Conservation (phyloP, 2,797 vertebrate genomes). For the Hoplostethus mediterraneus region DNA sequence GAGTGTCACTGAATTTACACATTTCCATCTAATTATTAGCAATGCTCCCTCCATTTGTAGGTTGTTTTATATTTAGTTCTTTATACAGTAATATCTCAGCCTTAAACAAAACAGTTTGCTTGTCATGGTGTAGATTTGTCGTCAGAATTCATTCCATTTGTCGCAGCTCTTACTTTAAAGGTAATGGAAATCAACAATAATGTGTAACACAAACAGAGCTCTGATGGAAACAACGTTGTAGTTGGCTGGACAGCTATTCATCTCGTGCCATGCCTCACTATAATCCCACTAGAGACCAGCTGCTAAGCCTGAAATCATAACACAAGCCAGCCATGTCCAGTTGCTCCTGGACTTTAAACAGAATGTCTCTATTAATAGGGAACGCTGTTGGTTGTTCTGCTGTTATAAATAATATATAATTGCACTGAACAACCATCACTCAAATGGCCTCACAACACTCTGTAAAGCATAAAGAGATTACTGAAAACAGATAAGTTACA, state of each 20-base stretch:
- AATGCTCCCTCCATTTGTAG: conserved; percentile 88
- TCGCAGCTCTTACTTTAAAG: conserved; percentile 5
- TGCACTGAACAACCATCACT: conserved; percentile 24
- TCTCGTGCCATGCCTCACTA: conserved; percentile 43
- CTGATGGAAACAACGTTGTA: conserved; percentile 18
- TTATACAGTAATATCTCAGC: conserved; percentile 23
- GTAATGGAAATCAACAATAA: conserved; percentile 18
- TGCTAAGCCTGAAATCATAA: conserved; percentile 51
- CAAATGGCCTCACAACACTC: conserved; percentile 24
- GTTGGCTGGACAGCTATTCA: conserved; percentile 30
- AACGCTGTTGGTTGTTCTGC: conserved; percentile 44
- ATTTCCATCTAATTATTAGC: conserved; percentile 92
- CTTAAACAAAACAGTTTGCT: conserved; percentile 41
- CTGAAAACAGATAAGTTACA: conserved; percentile 26
- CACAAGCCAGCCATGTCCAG: conserved; percentile 50
- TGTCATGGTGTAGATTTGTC: conserved; percentile 38
- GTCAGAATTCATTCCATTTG: conserved; percentile 5
- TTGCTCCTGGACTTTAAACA: conserved; percentile 32
- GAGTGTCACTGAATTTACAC: conserved; percentile 93
- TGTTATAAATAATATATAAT: conserved; percentile 52
- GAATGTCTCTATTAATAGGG: conserved; percentile 47
- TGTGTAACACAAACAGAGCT: conserved; percentile 5
- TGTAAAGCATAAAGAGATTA: conserved; percentile 22
- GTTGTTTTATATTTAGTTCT: conserved; percentile 87
- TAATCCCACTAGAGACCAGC: conserved; percentile 53